These are phyloP conservation scores for Cricetomys ansorgei DNA, from an alignment of 2,113 vertebrate species.

Conservation along the genomic window DNA sequence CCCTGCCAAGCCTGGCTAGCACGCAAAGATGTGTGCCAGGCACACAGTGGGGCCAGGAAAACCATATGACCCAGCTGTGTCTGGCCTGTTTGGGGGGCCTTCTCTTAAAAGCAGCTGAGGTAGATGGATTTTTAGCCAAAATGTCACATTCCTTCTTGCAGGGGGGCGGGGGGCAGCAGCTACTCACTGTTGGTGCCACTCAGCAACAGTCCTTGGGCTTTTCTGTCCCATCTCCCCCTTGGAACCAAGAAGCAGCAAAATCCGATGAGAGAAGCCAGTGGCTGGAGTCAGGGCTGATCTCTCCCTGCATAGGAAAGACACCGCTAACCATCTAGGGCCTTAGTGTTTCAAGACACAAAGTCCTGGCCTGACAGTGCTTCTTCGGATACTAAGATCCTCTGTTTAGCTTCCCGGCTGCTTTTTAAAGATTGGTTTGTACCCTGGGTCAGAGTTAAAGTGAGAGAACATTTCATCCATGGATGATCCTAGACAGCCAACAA, in stretches of 20 bases:
- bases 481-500: neutral
- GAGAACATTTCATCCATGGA: neutral
- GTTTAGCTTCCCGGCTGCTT: neutral
- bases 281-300: neutral
- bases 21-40: no score
- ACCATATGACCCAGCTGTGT: fast-evolving
- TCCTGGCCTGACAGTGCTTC: fast-evolving
- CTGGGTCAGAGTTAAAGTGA: neutral
- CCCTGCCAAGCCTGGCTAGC: neutral
- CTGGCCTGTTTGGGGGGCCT: neutral
- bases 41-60: neutral
- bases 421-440: fast-evolving
- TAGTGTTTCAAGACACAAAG: neutral
- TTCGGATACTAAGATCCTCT: fast-evolving
- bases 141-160: neutral
- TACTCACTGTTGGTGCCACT: fast-evolving
- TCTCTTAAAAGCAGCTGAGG: neutral
- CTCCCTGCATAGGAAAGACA: no score
- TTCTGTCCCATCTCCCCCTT: fast-evolving
- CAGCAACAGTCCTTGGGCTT: fast-evolving
- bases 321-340: neutral
- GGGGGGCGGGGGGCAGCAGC: fast-evolving
- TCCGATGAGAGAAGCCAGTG: fast-evolving
- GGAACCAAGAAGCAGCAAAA: fast-evolving
- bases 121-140: neutral